Percentiles rank a stretch among this genome's conserved stretches.
Evolutionary conservation across 2,797 vertebrate genomes (phyloP).

Genomic region (Leptodactylus fallax): DNA sequence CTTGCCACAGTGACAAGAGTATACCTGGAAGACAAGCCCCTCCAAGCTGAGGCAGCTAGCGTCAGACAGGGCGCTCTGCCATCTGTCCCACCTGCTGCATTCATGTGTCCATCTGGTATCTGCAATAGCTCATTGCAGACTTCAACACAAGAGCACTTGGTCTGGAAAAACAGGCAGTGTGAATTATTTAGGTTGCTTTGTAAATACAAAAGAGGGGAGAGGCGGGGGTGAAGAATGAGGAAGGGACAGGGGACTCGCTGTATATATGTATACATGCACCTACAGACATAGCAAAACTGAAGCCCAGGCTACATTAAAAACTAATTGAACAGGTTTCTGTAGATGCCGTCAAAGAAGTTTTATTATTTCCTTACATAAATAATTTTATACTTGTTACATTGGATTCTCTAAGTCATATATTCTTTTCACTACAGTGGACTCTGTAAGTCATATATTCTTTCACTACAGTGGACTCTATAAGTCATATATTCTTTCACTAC

Average conservation of each 20-base stretch:
- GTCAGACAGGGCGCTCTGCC: slow-evolving; percentile 81
- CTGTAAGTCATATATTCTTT: background rate
- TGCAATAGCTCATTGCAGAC: slow-evolving; percentile 77
- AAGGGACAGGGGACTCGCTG: background rate
- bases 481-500: no score
- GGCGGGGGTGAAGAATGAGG: slow-evolving; percentile 52
- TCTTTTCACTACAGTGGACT: background rate
- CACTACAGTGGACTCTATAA: no score
- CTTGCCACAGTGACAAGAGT: slow-evolving; percentile 76
- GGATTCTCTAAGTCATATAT: background rate
- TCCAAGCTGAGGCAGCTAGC: slow-evolving; percentile 76
- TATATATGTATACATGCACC: slow-evolving; percentile 16
- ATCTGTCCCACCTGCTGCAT: slow-evolving; percentile 91
- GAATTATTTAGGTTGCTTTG: slow-evolving; percentile 82
- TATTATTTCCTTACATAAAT: no score
- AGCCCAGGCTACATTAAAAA: background rate
- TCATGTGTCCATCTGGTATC: slow-evolving; percentile 85
- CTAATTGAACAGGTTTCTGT: background rate
- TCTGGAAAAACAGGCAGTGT: slow-evolving; percentile 76
- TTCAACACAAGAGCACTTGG: slow-evolving; percentile 72
- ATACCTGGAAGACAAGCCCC: slow-evolving; percentile 82
- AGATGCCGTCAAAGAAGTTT: background rate
- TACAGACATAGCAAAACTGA: background rate
- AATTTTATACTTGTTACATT: background rate
- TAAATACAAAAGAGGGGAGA: slow-evolving; percentile 74